Evolutionary conservation across 2,797 vertebrate genomes (phyloP).

Genomic region (Rousettus madagascariensis): DNA sequence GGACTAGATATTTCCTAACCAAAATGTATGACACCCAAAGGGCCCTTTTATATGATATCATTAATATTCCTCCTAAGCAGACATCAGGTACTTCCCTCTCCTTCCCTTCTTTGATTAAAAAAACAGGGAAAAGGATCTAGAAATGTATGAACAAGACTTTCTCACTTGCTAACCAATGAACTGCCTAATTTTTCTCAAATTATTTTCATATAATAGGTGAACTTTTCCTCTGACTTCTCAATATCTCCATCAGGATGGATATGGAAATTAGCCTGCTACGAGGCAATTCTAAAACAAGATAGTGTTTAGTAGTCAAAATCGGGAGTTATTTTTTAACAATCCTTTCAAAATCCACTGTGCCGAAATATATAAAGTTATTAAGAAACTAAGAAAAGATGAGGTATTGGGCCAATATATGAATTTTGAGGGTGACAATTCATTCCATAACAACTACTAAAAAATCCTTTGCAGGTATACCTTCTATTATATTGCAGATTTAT

Average conservation of each 20-base stretch:
- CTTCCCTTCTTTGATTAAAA: not conserved
- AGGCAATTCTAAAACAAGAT: not conserved
- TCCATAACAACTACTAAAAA: not conserved
- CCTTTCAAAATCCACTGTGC: not conserved
- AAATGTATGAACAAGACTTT: not conserved
- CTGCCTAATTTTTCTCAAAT: not conserved
- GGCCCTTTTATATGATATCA: not conserved
- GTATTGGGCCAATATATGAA: not conserved
- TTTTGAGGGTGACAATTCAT: not conserved
- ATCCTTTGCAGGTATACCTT: not conserved
- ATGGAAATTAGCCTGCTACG: not conserved
- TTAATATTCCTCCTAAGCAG: not conserved
- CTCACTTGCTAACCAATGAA: not conserved
- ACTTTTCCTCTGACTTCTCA: not conserved
- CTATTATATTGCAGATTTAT: not conserved
- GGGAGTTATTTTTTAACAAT: not conserved
- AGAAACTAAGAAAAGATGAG: slow-evolving; percentile 34
- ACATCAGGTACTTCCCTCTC: not conserved
- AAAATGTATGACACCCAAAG: not conserved
- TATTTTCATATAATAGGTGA: not conserved
- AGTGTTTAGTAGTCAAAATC: not conserved
- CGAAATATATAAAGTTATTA: slow-evolving; percentile 36
- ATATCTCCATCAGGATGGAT: not conserved
- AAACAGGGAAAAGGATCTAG: not conserved
- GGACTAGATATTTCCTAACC: not conserved